A percentile compares a stretch with the other conserved stretches of the same genome.
Evolutionary conservation across 2,888 invertebrate genomes (phyloP).

Genomic region (Platerodrilus igneus): DNA sequence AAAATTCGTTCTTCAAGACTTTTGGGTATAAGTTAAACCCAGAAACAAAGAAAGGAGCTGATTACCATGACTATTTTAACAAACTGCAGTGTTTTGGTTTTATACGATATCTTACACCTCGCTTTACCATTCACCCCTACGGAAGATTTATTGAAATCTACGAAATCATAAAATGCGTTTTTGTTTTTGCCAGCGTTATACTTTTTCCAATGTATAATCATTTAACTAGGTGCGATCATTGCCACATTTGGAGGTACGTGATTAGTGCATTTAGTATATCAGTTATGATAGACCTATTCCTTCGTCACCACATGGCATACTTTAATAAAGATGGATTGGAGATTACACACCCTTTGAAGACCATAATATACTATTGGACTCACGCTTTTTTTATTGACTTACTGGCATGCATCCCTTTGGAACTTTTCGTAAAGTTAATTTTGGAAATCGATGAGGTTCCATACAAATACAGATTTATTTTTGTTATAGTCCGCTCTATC

Average conservation of each 20-base stretch:
- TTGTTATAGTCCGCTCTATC: slow-evolving; percentile 21
- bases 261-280: no score
- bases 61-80: slow-evolving; percentile 13
- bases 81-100: slow-evolving; percentile 7
- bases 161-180: slow-evolving; percentile 25
- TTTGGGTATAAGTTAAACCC: slow-evolving; percentile 9
- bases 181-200: slow-evolving; percentile 22
- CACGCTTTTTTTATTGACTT: slow-evolving; percentile 30
- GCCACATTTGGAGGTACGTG: no score
- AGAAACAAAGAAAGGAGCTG: slow-evolving; percentile 7
- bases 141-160: slow-evolving; percentile 29
- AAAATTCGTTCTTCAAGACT: slow-evolving; percentile 8
- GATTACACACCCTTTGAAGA: slow-evolving; percentile 31
- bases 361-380: slow-evolving; percentile 30
- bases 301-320: slow-evolving; percentile 31
- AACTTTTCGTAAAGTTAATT: slow-evolving; percentile 14
- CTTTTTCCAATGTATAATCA: slow-evolving; percentile 22
- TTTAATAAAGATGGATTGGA: slow-evolving; percentile 29
- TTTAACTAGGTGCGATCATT: no score
- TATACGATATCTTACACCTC: slow-evolving; percentile 19
- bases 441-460: no score
- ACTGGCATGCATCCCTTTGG: slow-evolving; percentile 28
- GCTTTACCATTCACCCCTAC: slow-evolving; percentile 21
- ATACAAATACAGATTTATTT: slow-evolving; percentile 6
- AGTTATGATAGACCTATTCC: slow-evolving; percentile 30